Evolutionary conservation across 2,797 vertebrate genomes (phyloP), one percentile per base, ranked within the genome.

Genomic region (Paramormyrops hopkinsi): DNA sequence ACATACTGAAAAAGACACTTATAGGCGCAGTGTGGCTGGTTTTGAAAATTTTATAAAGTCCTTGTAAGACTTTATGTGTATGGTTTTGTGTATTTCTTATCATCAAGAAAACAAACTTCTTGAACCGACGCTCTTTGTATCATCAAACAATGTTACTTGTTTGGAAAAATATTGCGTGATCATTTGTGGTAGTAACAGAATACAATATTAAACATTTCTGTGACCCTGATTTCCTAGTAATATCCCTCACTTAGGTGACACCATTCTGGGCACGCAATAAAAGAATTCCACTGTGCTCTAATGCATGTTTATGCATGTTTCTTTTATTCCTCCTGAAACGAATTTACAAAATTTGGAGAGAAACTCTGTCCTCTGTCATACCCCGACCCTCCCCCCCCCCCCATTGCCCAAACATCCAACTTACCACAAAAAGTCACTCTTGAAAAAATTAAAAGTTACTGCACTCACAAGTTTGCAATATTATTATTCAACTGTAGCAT

Each of bases 281-380:
- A 86, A 22, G 25, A 53, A 51, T 51, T 54, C 84, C 84, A 86
- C 50, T 17, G 25, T 54, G 29, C 84, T 53, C 2, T n/a, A 37
- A 53, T 86, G 84, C 50, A 51, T 33, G 84, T 86, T 86, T 86
- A 86, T 51, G 25, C 84, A 86, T 54, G 50, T 86, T 86, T 51
- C 22, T 51, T 53, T 29, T 48, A 86, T 51, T 51, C 25, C 50
- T 19, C 50, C 2, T 37, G 84, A 51, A 25, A 33, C 17, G 2
- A 25, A 51, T 48, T 25, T 54, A 33, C 9, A 51, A 7, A 33
- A 86, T 17, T 29, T 86, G 83, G 29, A 54, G 83, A 54, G 46
- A 85, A 50, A 79, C 37, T 79, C 73, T 79, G 73, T 44, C 41
- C 37, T 37, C 65, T 46, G 73, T 9, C 73, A n/a, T 37, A 37